Base-by-base conservation (phyloP, 2,888 invertebrate genomes). In the Drosophila nr. perissopoda region DNA sequence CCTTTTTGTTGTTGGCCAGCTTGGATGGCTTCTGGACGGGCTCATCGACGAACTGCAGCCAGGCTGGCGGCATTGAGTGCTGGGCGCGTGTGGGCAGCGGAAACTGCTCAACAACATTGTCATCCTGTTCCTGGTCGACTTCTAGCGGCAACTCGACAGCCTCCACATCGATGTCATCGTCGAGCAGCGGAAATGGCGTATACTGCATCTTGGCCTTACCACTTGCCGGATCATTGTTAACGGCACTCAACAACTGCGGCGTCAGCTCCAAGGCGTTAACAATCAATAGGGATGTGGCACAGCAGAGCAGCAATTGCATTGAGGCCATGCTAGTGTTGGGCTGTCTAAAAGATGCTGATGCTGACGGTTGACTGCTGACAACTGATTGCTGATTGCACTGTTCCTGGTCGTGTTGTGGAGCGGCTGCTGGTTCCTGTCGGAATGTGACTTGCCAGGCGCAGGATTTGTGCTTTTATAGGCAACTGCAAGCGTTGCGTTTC, bases 21-120 rank as follows among this genome's bases (percentile, higher is more conserved):
- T n/a, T 38, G n/a, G 38, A 70, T 18, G 78, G 79, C 42, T 83
- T 83, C 61, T 77, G 83, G 5, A 74, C 64, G 7, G 83, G 84
- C n/a, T 89, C 83, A 1, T 87, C 83, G 34, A 77, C 79, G 36
- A 90, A 82, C 58, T 83, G 82, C 49, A 90, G 64, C 90, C 90
- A 88, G 48, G 87, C 54, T 0, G 88, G 90, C 0, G 88, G 88
- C 68, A 76, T 54, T 3, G 75, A 73, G 33, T 86, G 90, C 57
- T 82, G 86, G 1, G 59, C 5, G 25, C 68, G 75, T 21, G 38
- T 40, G 13, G 71, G 29, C 52, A 54, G 56, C 38, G 72, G 63
- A 59, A 62, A 42, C 62, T 69, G 76, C 0, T 81, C 76, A 1
- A 54, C 57, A 11, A 58, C 73, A 11, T 69, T 72, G 11, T 57